Conservation (phyloP, 30 jellyfish, hydroid and myxozoan species). For the Turritopsis dohrnii region DNA sequence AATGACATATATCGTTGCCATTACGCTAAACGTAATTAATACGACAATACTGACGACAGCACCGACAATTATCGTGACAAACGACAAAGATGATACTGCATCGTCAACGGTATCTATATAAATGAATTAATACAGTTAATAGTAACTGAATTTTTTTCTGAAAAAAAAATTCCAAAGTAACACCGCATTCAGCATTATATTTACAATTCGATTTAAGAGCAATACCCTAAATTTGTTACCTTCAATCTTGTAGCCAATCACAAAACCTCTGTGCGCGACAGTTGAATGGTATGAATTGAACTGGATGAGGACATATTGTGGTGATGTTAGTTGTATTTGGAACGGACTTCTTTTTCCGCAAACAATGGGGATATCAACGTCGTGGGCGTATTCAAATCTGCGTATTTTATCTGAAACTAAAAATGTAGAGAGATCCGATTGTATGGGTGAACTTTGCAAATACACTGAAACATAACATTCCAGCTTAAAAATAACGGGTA, state of each 20-base stretch:
- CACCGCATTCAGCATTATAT: not conserved
- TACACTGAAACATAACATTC: not conserved
- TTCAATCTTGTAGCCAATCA: conserved; percentile 10
- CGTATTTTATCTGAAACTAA: not conserved
- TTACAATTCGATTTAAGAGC: not conserved
- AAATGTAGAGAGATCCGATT: not conserved
- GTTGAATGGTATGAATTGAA: conserved; percentile 1
- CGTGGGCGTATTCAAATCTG: conserved; percentile 4
- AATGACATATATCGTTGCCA: not conserved
- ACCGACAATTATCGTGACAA: not conserved
- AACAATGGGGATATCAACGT: not conserved
- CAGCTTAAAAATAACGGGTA: not conserved
- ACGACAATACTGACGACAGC: not conserved
- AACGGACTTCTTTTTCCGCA: not conserved
- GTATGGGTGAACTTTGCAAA: not conserved
- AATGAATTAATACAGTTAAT: not conserved
- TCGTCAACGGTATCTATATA: not conserved
- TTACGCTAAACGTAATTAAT: not conserved
- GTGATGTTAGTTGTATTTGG: not conserved
- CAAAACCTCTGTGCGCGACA: conserved; percentile 5
- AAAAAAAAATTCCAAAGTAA: not conserved
- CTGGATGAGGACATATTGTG: not conserved
- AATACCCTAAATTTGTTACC: not conserved
- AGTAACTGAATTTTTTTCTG: not conserved
- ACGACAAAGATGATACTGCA: not conserved